These are phyloP conservation scores for Argya squamiceps DNA, from an alignment of 2,797 vertebrate species.

Conservation along the genomic window DNA sequence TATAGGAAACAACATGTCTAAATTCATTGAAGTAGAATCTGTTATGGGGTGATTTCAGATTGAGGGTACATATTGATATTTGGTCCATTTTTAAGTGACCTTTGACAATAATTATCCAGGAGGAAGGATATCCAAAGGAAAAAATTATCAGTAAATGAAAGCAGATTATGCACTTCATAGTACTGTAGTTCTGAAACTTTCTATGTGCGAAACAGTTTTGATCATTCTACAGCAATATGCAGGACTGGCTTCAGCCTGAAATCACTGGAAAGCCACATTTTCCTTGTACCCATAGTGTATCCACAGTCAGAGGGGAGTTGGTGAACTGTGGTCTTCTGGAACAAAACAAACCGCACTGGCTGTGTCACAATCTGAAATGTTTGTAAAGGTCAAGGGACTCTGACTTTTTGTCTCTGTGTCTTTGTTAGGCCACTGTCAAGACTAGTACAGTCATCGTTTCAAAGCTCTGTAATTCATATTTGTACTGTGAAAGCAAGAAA, in stretches of 20 bases:
- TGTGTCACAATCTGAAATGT: not conserved
- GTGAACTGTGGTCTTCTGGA: not conserved
- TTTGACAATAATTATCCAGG: not conserved
- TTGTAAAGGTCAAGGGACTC: conserved; percentile 17
- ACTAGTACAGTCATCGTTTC: not conserved
- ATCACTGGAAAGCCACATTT: not conserved
- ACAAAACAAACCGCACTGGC: not conserved
- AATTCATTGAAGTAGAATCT: not conserved
- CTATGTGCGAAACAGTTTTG: not conserved
- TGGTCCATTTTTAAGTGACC: not conserved
- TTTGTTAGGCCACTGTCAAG: conserved; percentile 2
- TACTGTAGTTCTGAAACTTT: not conserved
- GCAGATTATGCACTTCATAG: not conserved
- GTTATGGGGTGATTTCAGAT: not conserved
- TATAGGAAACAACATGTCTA: not conserved
- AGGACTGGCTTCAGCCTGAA: not conserved
- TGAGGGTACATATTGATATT: not conserved
- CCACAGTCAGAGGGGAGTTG: not conserved
- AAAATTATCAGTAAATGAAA: not conserved
- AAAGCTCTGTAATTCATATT: not conserved
- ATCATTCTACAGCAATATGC: not conserved
- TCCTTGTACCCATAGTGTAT: not conserved
- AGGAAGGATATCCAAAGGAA: too few relatives aligned
- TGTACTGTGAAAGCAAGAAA: not conserved
- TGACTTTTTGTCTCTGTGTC: not conserved